Conservation (phyloP, 2,113 vertebrate species). For the Psilopsiagon aymara region DNA sequence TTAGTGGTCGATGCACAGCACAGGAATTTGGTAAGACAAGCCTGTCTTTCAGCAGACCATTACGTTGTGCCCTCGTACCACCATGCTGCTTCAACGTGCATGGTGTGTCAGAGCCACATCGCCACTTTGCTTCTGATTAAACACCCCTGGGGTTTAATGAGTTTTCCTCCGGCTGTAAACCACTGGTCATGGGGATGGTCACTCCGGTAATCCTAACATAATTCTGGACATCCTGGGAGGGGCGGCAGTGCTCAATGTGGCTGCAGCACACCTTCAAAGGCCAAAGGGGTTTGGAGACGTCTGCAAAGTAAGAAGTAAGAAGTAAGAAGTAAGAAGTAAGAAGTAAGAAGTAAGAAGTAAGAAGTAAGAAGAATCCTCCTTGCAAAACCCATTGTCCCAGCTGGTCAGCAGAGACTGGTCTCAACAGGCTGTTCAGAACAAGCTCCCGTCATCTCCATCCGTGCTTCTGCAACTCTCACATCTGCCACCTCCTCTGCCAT, state of each 20-base stretch:
- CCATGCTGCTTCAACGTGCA: not conserved
- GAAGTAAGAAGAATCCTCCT: not conserved
- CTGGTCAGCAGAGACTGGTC: not conserved
- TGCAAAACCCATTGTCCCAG: not conserved
- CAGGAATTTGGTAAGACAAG: not conserved
- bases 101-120: not conserved
- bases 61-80: not conserved
- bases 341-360: not conserved
- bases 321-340: not conserved
- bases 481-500: slow-evolving; percentile 30
- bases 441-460: not conserved
- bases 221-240: slow-evolving; percentile 8
- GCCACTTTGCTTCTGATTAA: not conserved
- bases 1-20: not conserved
- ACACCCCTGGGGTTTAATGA: not conserved
- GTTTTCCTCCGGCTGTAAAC: not conserved
- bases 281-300: not conserved
- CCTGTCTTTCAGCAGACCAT: not conserved
- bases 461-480: not conserved
- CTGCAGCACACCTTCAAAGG: not conserved
- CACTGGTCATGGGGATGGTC: not conserved
- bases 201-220: not conserved
- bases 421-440: not conserved
- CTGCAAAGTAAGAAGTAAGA: not conserved
- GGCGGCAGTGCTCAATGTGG: not conserved